Evolutionary conservation across 2,888 invertebrate species (phyloP).

Genomic region (Cryptocephalus primarius): DNA sequence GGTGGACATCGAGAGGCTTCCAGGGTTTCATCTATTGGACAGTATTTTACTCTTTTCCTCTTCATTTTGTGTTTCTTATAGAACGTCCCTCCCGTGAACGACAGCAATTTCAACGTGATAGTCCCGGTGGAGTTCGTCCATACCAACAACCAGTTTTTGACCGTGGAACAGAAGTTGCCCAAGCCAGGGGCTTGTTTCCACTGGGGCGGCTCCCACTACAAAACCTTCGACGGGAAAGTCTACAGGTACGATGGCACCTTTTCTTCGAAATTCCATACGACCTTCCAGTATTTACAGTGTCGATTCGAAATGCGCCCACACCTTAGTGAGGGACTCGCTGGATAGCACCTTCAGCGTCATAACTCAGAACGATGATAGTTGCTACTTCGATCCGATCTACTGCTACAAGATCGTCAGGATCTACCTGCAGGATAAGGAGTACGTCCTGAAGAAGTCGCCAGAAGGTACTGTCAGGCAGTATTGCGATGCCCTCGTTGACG

Average conservation of each 20-base stretch:
- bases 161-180: slow-evolving; percentile 34
- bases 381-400: slow-evolving; percentile 39
- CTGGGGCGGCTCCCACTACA: slow-evolving; percentile 73
- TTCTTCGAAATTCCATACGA: background rate
- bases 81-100: background rate
- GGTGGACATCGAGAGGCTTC: too few relatives aligned
- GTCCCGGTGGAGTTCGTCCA: background rate
- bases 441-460: slow-evolving; percentile 40
- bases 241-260: slow-evolving; percentile 43
- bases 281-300: slow-evolving; percentile 44
- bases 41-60: too few relatives aligned
- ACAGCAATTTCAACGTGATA: slow-evolving; percentile 1
- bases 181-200: slow-evolving; percentile 62
- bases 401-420: slow-evolving; percentile 47
- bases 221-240: slow-evolving; percentile 76
- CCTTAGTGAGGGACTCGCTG: slow-evolving; percentile 56
- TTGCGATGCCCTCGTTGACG: background rate
- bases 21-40: too few relatives aligned
- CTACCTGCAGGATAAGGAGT: slow-evolving; percentile 61
- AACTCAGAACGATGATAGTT: slow-evolving; percentile 43
- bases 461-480: slow-evolving; percentile 3
- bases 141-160: slow-evolving; percentile 11
- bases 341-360: slow-evolving; percentile 63
- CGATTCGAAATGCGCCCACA: slow-evolving; percentile 65
- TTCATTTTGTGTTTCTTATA: too few relatives aligned